Percentiles rank a stretch among this genome's conserved stretches.
These are phyloP conservation scores for Disparrhopalites patrizii DNA, from an alignment of 2,888 invertebrate species.

Conservation along the genomic window DNA sequence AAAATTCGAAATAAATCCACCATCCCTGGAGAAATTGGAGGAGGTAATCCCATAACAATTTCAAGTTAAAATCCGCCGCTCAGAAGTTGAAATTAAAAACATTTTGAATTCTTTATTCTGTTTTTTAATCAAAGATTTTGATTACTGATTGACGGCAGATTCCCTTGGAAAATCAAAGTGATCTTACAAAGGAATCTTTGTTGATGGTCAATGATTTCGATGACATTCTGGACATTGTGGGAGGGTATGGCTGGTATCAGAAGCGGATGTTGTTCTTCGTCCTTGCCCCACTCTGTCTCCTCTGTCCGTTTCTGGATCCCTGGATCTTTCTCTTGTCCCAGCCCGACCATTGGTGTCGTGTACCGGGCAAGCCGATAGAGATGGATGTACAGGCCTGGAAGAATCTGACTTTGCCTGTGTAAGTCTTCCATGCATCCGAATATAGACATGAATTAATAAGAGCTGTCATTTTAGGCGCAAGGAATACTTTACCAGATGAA, in stretches of 20 bases:
- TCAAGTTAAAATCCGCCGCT: no score
- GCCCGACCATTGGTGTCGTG: slow-evolving; percentile 59
- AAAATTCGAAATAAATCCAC: no score
- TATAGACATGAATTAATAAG: neutral
- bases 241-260: slow-evolving; percentile 58
- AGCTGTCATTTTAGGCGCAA: no score
- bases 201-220: slow-evolving; percentile 58
- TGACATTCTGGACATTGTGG: slow-evolving; percentile 56
- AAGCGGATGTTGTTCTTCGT: slow-evolving; percentile 56
- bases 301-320: slow-evolving; percentile 57
- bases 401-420: slow-evolving; percentile 57
- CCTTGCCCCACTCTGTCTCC: slow-evolving; percentile 52
- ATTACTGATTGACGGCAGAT: no score
- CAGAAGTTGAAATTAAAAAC: no score
- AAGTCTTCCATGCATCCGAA: slow-evolving; percentile 34
- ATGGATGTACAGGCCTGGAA: slow-evolving; percentile 58
- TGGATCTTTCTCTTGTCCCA: slow-evolving; percentile 57
- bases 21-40: no score
- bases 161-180: no score
- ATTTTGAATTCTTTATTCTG: no score
- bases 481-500: no score
- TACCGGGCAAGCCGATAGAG: slow-evolving; percentile 55
- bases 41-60: no score
- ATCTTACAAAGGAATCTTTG: no score
- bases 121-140: no score